These are phyloP conservation scores for Rhodophaea formosa DNA, from an alignment of 2,888 invertebrate genomes.

Conservation along the genomic window DNA sequence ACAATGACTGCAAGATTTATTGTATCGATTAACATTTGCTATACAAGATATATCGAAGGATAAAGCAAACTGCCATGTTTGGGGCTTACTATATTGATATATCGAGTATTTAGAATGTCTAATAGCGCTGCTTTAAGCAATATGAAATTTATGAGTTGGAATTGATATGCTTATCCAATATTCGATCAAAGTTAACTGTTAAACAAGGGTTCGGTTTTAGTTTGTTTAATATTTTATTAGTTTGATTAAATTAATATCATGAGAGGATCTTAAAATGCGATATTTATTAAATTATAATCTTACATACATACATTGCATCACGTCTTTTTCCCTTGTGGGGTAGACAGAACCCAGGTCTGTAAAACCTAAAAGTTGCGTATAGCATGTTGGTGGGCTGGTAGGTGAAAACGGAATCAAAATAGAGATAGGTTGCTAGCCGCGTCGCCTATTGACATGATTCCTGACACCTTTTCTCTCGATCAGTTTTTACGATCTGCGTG, in stretches of 20 bases:
- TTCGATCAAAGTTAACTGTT: neutral
- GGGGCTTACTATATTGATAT: constrained; percentile 50
- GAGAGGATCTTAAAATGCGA: neutral
- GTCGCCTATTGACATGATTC: too few relatives aligned
- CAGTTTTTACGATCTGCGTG: too few relatives aligned
- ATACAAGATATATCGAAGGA: constrained; percentile 55
- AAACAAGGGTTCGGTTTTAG: neutral
- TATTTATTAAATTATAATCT: too few relatives aligned
- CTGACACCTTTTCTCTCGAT: too few relatives aligned
- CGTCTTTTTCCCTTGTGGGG: too few relatives aligned
- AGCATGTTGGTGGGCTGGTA: too few relatives aligned
- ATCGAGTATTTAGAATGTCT: constrained; percentile 51
- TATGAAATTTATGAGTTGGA: constrained; percentile 12
- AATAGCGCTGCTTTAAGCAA: constrained; percentile 13
- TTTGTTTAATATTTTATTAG: neutral
- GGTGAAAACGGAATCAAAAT: too few relatives aligned
- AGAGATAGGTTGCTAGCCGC: too few relatives aligned
- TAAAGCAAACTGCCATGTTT: constrained; percentile 54
- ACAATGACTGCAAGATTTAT: constrained; percentile 21
- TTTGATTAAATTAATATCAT: neutral
- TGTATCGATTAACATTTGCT: constrained; percentile 15
- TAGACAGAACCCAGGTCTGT: too few relatives aligned
- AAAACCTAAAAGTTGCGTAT: too few relatives aligned
- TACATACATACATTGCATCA: too few relatives aligned
- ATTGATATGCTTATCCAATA: neutral